Conservation (phyloP, 92 coral and sea anemone species). For the Pocillopora meandrina region DNA sequence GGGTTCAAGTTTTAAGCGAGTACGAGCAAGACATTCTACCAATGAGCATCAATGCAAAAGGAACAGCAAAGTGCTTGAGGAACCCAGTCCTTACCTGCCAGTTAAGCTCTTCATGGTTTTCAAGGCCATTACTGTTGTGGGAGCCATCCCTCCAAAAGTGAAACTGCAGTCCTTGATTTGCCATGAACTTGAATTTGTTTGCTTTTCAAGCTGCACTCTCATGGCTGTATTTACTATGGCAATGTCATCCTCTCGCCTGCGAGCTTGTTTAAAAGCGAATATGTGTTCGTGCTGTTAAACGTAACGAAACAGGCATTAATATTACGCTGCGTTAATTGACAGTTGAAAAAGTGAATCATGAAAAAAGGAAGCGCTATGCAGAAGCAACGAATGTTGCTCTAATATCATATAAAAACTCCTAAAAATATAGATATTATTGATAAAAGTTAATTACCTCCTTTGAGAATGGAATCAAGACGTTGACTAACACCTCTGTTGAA, state of each 20-base stretch:
- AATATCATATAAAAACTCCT: too few species aligned
- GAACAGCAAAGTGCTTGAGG: too few species aligned
- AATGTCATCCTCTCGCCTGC: slow-evolving; percentile 88
- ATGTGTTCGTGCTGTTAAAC: slow-evolving; percentile 64
- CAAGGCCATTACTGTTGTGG: slow-evolving; percentile 86
- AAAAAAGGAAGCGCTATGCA: too few species aligned
- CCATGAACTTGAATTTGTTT: slow-evolving; percentile 42
- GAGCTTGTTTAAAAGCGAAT: slow-evolving; percentile 83
- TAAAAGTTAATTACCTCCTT: slow-evolving; percentile 45
- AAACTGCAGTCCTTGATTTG: slow-evolving; percentile 71
- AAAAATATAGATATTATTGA: too few species aligned
- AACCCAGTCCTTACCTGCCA: slow-evolving; percentile 53
- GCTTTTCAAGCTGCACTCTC: slow-evolving; percentile 68
- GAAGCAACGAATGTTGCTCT: too few species aligned
- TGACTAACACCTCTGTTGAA: slow-evolving; percentile 67
- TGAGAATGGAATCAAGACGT: slow-evolving; percentile 75
- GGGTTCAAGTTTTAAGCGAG: too few species aligned
- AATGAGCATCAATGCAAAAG: too few species aligned
- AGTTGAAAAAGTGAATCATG: too few species aligned
- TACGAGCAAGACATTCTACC: too few species aligned
- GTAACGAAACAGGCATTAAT: too few species aligned
- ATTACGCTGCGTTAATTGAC: too few species aligned
- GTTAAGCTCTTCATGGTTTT: slow-evolving; percentile 73
- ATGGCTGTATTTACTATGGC: slow-evolving; percentile 88
- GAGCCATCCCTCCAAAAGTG: slow-evolving; percentile 92